Evolutionary conservation across 2,888 invertebrate species (phyloP).

Genomic region (Hipparchia semele): DNA sequence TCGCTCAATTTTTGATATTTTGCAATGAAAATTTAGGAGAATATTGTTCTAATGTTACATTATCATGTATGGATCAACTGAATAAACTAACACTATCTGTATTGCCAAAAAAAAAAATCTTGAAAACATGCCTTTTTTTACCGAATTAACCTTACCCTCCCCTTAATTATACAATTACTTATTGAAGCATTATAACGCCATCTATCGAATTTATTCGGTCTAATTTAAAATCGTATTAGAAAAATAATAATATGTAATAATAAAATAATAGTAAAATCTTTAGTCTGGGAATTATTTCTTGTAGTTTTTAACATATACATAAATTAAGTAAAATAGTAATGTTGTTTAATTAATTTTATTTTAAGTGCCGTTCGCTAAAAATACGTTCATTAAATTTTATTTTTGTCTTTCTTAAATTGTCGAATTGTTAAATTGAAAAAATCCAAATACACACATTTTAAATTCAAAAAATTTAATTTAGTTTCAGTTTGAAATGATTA

Average conservation of each 20-base stretch:
- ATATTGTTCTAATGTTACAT: no score
- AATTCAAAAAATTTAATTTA: not conserved
- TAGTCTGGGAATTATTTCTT: constrained; percentile 27
- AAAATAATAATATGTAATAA: constrained; percentile 2
- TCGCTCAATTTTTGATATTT: no score
- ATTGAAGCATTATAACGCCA: constrained; percentile 24
- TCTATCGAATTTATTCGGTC: constrained; percentile 11
- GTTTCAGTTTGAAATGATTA: no score
- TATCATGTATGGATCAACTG: no score
- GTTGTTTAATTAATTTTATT: not conserved
- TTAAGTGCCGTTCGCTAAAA: constrained; percentile 1
- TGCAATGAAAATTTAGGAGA: no score
- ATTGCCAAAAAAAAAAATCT: no score
- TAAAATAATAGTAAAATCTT: constrained; percentile 15
- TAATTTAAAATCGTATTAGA: constrained; percentile 20
- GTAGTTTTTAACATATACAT: constrained; percentile 3
- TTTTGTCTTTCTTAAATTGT: not conserved
- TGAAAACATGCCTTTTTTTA: no score
- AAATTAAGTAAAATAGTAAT: not conserved
- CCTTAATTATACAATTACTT: not conserved
- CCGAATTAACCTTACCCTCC: no score
- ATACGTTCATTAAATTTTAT: not conserved
- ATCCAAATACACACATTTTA: not conserved
- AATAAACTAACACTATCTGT: no score
- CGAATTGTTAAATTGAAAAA: not conserved